A percentile compares a stretch with the other conserved stretches of the same genome.
phyloP scores from a whole-genome alignment of 2,888 invertebrate species.

The Patella depressa region DNA sequence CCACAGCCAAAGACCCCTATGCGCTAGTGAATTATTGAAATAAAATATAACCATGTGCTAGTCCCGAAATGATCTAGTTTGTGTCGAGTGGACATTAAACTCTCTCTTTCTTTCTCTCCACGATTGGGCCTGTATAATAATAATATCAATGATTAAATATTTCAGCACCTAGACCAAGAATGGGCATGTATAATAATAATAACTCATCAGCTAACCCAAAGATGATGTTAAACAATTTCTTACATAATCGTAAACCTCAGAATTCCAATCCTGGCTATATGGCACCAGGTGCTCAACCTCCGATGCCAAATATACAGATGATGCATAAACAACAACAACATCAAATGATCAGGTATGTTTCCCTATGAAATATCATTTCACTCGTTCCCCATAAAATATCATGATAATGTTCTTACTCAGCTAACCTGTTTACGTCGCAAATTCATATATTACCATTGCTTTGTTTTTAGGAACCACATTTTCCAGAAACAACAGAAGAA shows the following conservation, averaged over 20 bases:
- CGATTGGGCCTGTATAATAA: too few species aligned
- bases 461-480: not conserved
- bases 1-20: too few species aligned
- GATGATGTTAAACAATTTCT: constrained; percentile 24
- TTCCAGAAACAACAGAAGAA: constrained; percentile 1
- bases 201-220: constrained; percentile 19
- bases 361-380: constrained; percentile 23
- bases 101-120: too few species aligned
- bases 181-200: constrained; percentile 2
- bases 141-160: not conserved
- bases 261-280: not conserved
- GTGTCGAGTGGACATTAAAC: too few species aligned
- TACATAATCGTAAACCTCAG: constrained; percentile 15
- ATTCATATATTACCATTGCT: too few species aligned
- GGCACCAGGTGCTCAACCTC: constrained; percentile 19
- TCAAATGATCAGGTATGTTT: constrained; percentile 35
- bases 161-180: constrained; percentile 15
- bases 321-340: constrained; percentile 46
- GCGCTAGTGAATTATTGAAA: too few species aligned
- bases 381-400: too few species aligned
- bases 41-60: too few species aligned
- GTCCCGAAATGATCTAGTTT: too few species aligned
- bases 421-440: too few species aligned
- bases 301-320: constrained; percentile 33
- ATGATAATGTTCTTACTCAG: too few species aligned